A percentile compares a stretch with the other conserved stretches of the same genome.
Conservation (phyloP, 1,140 invertebrate species). For the Parapsyche elsis region DNA sequence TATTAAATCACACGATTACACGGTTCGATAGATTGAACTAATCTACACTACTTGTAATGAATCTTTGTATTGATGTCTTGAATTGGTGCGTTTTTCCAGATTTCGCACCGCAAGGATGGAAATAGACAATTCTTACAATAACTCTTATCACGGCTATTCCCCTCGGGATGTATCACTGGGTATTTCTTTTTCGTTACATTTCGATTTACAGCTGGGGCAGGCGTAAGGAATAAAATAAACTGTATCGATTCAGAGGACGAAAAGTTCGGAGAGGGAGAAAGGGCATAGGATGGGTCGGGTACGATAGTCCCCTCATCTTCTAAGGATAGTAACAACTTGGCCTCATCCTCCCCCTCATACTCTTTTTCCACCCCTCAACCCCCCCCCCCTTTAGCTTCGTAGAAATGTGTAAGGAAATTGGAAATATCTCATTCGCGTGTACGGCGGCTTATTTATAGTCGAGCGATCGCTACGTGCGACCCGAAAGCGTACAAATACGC, state of each 20-base stretch:
- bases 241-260: constrained; percentile 22
- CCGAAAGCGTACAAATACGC: neutral
- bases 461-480: neutral
- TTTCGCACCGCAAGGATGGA: neutral
- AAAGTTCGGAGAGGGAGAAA: neutral
- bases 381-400: neutral
- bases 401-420: constrained; percentile 37
- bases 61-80: too few relatives aligned
- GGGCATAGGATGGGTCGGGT: neutral
- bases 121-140: constrained; percentile 18
- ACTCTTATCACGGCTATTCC: neutral
- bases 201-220: constrained; percentile 13
- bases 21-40: too few relatives aligned
- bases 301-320: constrained; percentile 11
- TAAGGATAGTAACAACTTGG: neutral
- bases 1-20: too few relatives aligned
- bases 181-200: constrained; percentile 32
- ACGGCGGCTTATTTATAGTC: constrained; percentile 1
- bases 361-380: neutral
- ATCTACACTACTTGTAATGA: too few relatives aligned
- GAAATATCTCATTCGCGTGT: constrained; percentile 38
- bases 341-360: neutral
- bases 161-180: neutral
- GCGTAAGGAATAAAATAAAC: constrained; percentile 23
- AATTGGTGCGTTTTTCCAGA: too few relatives aligned